These are phyloP conservation scores for Anarrhichthys ocellatus DNA, from an alignment of 2,113 vertebrate genomes.

Conservation along the genomic window DNA sequence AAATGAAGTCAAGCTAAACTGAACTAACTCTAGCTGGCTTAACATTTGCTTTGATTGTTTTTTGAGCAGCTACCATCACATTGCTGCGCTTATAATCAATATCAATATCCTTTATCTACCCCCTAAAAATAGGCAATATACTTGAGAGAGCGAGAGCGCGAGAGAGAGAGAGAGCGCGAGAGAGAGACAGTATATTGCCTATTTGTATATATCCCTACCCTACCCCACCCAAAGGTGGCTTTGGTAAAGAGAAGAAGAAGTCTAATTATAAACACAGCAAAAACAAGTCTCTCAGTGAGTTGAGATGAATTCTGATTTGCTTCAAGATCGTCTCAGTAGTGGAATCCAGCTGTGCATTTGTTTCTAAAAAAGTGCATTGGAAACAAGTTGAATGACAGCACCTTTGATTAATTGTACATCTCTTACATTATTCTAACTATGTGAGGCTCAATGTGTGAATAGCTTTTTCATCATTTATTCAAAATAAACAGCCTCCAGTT, in stretches of 20 bases:
- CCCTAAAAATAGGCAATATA: too few species aligned
- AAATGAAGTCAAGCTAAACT: too few species aligned
- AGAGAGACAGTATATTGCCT: not conserved
- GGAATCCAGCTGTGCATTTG: not conserved
- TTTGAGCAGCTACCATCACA: too few species aligned
- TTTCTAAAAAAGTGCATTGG: not conserved
- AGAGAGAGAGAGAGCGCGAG: too few species aligned
- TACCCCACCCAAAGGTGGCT: not conserved
- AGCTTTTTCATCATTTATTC: not conserved
- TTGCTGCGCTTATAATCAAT: too few species aligned
- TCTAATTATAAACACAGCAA: not conserved
- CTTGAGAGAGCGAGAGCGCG: too few species aligned
- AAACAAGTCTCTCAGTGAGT: not conserved
- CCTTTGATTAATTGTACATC: not conserved
- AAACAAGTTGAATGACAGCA: not conserved
- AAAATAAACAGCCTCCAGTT: not conserved
- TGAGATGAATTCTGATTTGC: not conserved
- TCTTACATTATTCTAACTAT: not conserved
- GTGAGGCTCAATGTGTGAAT: not conserved
- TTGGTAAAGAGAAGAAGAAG: not conserved
- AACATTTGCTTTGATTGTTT: too few species aligned
- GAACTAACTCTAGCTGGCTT: too few species aligned
- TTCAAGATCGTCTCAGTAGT: not conserved
- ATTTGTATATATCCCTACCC: not conserved
- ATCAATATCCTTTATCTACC: too few species aligned